Evolutionary conservation across 2,888 invertebrate genomes (phyloP).

Genomic region (Apoda limacodes): DNA sequence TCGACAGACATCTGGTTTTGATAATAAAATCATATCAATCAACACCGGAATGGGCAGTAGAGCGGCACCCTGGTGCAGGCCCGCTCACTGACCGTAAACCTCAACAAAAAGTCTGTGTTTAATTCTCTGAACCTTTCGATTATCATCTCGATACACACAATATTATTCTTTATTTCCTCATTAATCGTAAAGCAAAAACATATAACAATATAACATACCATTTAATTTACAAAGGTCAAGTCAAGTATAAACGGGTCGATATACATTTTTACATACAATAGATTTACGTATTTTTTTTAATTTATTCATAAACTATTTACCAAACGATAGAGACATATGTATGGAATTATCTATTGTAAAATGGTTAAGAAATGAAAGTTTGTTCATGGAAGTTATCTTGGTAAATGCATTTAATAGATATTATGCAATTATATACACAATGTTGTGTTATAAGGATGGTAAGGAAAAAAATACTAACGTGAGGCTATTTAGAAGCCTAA

Average conservation of each 20-base stretch:
- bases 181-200: conserved; percentile 37
- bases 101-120: conserved; percentile 51
- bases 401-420: too few relatives aligned
- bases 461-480: too few relatives aligned
- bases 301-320: conserved; percentile 22
- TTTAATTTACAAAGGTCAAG: conserved; percentile 19
- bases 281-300: conserved; percentile 26
- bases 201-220: conserved; percentile 21
- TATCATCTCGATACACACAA: conserved; percentile 33
- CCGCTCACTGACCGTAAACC: conserved; percentile 1
- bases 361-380: too few relatives aligned
- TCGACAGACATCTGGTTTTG: conserved; percentile 47
- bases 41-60: neutral
- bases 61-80: too few relatives aligned
- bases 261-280: conserved; percentile 36
- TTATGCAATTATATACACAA: too few relatives aligned
- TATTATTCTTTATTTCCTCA: conserved; percentile 33
- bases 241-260: conserved; percentile 24
- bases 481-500: too few relatives aligned
- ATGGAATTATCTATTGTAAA: too few relatives aligned
- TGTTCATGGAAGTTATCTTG: too few relatives aligned
- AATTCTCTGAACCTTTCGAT: conserved; percentile 56
- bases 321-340: conserved; percentile 2
- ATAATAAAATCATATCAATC: conserved; percentile 61
- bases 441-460: too few relatives aligned